A percentile compares a stretch with the other conserved stretches of the same genome.
Evolutionary conservation across 53 echinoderm and acorn worm genomes (phyloP).

Genomic region (Glandiceps talaboti): DNA sequence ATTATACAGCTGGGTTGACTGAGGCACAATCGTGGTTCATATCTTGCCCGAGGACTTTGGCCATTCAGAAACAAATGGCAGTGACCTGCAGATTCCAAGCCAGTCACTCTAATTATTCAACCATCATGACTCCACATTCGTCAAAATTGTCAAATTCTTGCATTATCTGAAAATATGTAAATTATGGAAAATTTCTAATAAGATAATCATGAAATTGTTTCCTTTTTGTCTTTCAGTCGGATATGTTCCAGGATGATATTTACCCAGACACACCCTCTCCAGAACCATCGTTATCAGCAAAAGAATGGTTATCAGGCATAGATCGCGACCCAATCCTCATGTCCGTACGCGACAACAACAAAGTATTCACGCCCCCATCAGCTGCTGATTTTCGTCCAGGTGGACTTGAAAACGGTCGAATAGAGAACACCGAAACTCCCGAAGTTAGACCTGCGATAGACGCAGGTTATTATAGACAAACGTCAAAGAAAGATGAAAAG

Average conservation of each 20-base stretch:
- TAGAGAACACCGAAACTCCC: neutral
- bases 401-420: neutral
- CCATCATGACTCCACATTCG: no score
- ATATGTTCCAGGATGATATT: constrained; percentile 62
- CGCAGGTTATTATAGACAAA: neutral
- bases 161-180: no score
- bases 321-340: constrained; percentile 56
- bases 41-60: no score
- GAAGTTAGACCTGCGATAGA: neutral
- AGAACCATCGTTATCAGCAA: constrained; percentile 60
- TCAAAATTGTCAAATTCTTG: no score
- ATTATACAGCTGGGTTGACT: no score
- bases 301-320: constrained; percentile 68
- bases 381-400: neutral
- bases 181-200: no score
- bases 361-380: neutral
- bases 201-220: no score
- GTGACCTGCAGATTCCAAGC: no score
- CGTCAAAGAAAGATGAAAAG: neutral
- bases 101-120: no score
- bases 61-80: no score
- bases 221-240: constrained; percentile 55
- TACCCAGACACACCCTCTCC: constrained; percentile 65
- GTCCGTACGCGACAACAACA: constrained; percentile 28
- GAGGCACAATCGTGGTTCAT: no score